Evolutionary conservation across 35 echinoderm and acorn worm genomes (phyloP).

Genomic region (Acanthaster planci): DNA sequence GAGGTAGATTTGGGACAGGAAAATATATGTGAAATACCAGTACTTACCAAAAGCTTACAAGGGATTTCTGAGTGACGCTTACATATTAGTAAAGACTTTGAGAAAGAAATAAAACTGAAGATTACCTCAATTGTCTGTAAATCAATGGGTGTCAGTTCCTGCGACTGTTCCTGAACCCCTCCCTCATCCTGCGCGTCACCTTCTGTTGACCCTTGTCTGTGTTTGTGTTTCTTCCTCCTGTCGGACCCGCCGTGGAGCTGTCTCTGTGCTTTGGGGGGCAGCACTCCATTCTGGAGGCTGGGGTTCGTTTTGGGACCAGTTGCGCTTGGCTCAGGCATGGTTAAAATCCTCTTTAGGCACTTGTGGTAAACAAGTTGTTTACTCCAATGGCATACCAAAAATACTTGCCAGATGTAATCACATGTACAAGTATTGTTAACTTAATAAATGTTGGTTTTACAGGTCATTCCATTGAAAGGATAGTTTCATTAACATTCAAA

Average conservation of each 20-base stretch:
- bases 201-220: not conserved
- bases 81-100: too few relatives aligned
- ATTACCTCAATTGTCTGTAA: constrained; percentile 25
- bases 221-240: not conserved
- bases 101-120: not conserved
- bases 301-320: not conserved
- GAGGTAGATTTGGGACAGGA: too few relatives aligned
- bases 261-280: not conserved
- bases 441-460: not conserved
- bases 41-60: too few relatives aligned
- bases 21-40: too few relatives aligned
- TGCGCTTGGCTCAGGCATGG: constrained; percentile 14
- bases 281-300: constrained; percentile 14
- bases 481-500: not conserved
- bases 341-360: not conserved
- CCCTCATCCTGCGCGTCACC: constrained; percentile 1
- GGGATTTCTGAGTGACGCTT: too few relatives aligned
- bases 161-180: not conserved
- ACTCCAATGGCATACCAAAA: constrained; percentile 9
- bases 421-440: not conserved
- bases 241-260: constrained; percentile 8
- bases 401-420: not conserved
- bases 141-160: constrained; percentile 23
- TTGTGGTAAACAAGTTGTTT: not conserved
- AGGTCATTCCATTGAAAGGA: not conserved